phyloP scores from a whole-genome alignment of 2,888 invertebrate genomes.

The Heliconius sara region DNA sequence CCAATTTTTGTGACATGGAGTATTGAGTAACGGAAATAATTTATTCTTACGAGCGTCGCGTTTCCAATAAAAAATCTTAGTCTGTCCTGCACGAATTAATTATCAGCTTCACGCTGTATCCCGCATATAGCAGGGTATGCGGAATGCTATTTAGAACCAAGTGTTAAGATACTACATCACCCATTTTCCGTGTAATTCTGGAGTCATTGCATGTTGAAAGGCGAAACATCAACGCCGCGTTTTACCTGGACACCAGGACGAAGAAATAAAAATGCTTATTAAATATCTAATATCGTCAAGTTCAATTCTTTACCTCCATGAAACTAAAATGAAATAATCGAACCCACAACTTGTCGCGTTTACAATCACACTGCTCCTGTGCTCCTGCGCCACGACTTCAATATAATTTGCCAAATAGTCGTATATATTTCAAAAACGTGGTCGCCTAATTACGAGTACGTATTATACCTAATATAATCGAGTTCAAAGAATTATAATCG shows the following conservation, averaged over 20 bases:
- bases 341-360: too few relatives aligned
- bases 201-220: neutral
- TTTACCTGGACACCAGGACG: neutral
- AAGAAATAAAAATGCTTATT: too few relatives aligned
- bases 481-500: conserved; percentile 43
- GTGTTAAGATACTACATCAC: neutral
- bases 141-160: neutral
- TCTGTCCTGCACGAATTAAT: neutral
- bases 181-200: neutral
- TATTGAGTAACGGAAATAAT: too few relatives aligned
- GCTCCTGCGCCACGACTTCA: neutral
- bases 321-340: too few relatives aligned
- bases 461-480: conserved; percentile 7
- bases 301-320: too few relatives aligned
- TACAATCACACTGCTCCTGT: too few relatives aligned
- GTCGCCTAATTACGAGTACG: conserved; percentile 16
- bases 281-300: neutral
- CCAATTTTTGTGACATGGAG: too few relatives aligned
- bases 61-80: too few relatives aligned
- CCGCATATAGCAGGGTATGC: neutral
- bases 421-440: neutral
- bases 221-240: neutral
- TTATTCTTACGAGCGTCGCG: too few relatives aligned
- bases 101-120: neutral
- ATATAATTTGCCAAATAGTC: neutral